phyloP scores from a whole-genome alignment of 2,888 invertebrate species.

The Ecdyonurus torrentis region DNA sequence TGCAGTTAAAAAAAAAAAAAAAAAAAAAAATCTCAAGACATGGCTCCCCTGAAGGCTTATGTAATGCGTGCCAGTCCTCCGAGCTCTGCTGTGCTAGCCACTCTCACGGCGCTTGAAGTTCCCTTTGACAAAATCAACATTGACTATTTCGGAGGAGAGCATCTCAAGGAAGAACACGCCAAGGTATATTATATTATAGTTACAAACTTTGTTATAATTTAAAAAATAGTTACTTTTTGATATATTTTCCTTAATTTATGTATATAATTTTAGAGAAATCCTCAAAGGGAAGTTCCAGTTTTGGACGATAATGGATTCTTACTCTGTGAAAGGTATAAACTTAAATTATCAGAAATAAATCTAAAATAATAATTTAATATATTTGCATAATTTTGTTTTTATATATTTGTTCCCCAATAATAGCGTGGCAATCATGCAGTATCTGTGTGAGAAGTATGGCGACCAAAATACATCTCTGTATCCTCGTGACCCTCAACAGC shows the following conservation, averaged over 20 bases:
- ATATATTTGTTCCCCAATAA: background rate
- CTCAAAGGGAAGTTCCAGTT: slow-evolving; percentile 37
- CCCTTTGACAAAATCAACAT: background rate
- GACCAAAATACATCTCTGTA: slow-evolving; percentile 42
- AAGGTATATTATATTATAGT: background rate
- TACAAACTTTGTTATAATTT: background rate
- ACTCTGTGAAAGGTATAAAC: slow-evolving; percentile 60
- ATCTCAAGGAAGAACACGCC: background rate
- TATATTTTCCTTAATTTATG: background rate
- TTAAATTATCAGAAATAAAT: too few species aligned
- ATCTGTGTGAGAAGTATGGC: slow-evolving; percentile 58
- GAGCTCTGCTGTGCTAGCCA: background rate
- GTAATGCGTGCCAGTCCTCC: background rate
- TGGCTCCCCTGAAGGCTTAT: too few species aligned
- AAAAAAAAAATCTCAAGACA: too few species aligned
- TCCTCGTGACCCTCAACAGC: slow-evolving; percentile 47
- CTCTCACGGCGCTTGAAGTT: background rate
- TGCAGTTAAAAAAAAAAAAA: too few species aligned
- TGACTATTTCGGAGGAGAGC: background rate
- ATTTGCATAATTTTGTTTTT: slow-evolving; percentile 12
- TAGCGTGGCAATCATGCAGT: slow-evolving; percentile 45
- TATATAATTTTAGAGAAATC: slow-evolving; percentile 16
- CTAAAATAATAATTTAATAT: slow-evolving; percentile 10
- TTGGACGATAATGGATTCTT: slow-evolving; percentile 63
- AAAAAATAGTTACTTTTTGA: too few species aligned